These are phyloP conservation scores for Tympanoctomys barrerae DNA, from an alignment of 2,797 vertebrate genomes.

Conservation along the genomic window DNA sequence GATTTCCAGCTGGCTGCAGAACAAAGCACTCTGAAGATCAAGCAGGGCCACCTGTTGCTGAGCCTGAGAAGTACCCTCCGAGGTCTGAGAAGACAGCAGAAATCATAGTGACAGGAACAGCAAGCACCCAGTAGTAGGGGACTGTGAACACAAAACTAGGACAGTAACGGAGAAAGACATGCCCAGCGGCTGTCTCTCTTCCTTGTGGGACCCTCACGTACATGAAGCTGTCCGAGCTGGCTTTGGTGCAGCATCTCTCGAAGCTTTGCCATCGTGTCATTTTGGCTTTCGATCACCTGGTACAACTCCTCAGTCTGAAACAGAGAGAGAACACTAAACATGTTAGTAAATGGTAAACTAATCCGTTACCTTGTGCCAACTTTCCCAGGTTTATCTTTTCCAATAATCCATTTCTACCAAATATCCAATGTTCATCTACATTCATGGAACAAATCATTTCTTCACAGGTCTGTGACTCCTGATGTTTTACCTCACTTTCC, in stretches of 20 bases:
- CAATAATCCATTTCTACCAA: neutral
- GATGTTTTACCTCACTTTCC: slow-evolving; percentile 91
- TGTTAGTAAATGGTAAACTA: slow-evolving; percentile 13
- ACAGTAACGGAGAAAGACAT: neutral
- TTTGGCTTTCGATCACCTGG: slow-evolving; percentile 92
- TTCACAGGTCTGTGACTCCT: neutral
- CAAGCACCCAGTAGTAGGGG: neutral
- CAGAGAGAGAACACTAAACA: neutral
- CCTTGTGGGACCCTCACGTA: slow-evolving; percentile 69
- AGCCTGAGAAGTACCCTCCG: slow-evolving; percentile 82
- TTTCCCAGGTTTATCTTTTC: neutral
- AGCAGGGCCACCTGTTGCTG: slow-evolving; percentile 90
- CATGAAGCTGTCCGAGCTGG: slow-evolving; percentile 92
- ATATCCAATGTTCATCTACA: neutral
- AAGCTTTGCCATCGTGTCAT: slow-evolving; percentile 92
- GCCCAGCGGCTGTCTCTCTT: neutral
- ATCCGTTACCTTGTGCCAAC: neutral
- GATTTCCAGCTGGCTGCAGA: slow-evolving; percentile 94
- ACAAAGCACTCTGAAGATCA: slow-evolving; percentile 92
- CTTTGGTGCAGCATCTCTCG: slow-evolving; percentile 91
- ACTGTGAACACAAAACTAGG: neutral
- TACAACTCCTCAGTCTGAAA: slow-evolving; percentile 92
- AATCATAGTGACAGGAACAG: neutral
- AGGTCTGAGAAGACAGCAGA: slow-evolving; percentile 83
- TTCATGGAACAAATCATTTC: neutral